Percentiles rank a stretch among this genome's conserved stretches.
These are phyloP conservation scores for Oscheius sp. DNA, from an alignment of 2,888 invertebrate genomes.

Conservation along the genomic window DNA sequence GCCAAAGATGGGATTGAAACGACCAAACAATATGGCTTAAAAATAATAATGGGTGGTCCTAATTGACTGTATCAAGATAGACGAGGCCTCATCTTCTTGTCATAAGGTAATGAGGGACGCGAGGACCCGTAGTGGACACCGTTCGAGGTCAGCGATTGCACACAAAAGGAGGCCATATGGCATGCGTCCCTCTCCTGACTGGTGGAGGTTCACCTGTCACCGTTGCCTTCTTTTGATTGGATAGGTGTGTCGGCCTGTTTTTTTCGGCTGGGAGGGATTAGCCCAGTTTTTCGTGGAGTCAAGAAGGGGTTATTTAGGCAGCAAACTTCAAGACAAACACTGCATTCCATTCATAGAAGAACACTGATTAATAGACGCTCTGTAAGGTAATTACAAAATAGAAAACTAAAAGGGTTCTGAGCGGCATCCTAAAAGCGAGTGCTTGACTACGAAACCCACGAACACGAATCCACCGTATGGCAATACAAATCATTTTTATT, in stretches of 20 bases:
- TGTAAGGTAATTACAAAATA: too few relatives aligned
- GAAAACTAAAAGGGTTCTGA: too few relatives aligned
- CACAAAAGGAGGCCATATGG: constrained; percentile 36
- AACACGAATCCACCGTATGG: too few relatives aligned
- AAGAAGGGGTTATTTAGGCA: neutral
- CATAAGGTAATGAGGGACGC: constrained; percentile 28
- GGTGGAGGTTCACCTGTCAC: constrained; percentile 26
- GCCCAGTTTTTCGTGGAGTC: constrained; percentile 8
- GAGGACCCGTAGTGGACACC: constrained; percentile 11
- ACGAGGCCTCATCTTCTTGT: neutral
- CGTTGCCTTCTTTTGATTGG: constrained; percentile 3
- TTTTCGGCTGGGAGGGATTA: neutral
- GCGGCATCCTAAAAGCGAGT: too few relatives aligned
- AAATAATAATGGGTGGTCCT: neutral
- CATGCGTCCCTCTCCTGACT: constrained; percentile 25
- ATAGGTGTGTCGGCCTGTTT: neutral
- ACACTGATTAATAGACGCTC: too few relatives aligned
- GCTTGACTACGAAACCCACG: too few relatives aligned
- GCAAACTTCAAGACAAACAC: neutral
- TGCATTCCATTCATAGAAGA: too few relatives aligned
- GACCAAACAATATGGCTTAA: constrained; percentile 8
- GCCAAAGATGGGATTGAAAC: constrained; percentile 1
- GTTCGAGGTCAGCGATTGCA: constrained; percentile 36
- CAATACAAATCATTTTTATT: too few relatives aligned
- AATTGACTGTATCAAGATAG: constrained; percentile 8